Evolutionary conservation across 64 coral and sea anemone genomes (phyloP).

Genomic region (Orbicella faveolata): DNA sequence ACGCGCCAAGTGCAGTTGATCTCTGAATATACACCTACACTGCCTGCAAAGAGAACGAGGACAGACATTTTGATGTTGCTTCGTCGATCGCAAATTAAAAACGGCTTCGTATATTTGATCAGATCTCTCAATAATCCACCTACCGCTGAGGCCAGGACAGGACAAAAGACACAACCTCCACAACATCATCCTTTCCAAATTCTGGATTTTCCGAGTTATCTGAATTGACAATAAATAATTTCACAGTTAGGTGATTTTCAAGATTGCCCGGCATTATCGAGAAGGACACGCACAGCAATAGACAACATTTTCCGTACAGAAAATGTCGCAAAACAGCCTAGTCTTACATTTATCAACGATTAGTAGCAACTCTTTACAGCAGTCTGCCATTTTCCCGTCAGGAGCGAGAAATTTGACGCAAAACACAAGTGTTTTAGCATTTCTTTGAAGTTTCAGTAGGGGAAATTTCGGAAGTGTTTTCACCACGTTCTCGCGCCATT

Average conservation of each 20-base stretch:
- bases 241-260: background rate
- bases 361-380: slow-evolving; percentile 86
- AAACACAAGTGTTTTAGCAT: slow-evolving; percentile 37
- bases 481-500: slow-evolving; percentile 80
- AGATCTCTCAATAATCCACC: background rate
- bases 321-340: background rate
- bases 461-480: slow-evolving; percentile 50
- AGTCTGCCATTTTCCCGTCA: slow-evolving; percentile 76
- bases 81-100: too few species aligned
- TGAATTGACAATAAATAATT: slow-evolving; percentile 40
- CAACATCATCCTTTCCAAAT: slow-evolving; percentile 87
- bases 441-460: slow-evolving; percentile 32
- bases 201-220: slow-evolving; percentile 79
- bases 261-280: background rate
- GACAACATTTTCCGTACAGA: background rate
- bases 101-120: background rate
- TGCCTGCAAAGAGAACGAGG: slow-evolving; percentile 51
- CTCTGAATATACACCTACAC: slow-evolving; percentile 94
- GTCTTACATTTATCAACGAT: slow-evolving; percentile 85
- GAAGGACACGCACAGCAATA: background rate
- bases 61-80: background rate
- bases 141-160: slow-evolving; percentile 95
- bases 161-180: slow-evolving; percentile 79
- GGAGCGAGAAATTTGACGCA: background rate
- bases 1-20: slow-evolving; percentile 80